A percentile compares a stretch with the other conserved stretches of the same genome.
Evolutionary conservation across 2,888 invertebrate genomes (phyloP).

Genomic region (Orthosia cruda): DNA sequence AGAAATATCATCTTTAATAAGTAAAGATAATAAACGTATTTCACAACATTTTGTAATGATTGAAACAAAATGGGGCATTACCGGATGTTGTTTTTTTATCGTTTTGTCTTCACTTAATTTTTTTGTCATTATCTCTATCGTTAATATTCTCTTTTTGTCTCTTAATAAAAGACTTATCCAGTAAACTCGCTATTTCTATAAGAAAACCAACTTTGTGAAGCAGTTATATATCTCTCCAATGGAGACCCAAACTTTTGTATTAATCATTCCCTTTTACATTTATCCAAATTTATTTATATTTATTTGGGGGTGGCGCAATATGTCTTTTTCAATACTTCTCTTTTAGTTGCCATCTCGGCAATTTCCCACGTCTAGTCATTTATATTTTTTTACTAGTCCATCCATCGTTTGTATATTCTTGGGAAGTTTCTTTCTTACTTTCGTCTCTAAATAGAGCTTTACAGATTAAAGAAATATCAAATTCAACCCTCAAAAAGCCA

Average conservation of each 20-base stretch:
- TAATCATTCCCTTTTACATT: background rate
- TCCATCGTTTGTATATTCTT: background rate
- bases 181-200: background rate
- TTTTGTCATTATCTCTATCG: background rate
- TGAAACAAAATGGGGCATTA: conserved; percentile 7
- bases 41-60: conserved; percentile 43
- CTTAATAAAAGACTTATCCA: background rate
- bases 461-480: background rate
- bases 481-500: background rate
- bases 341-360: background rate
- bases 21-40: conserved; percentile 25
- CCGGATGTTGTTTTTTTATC: conserved; percentile 38
- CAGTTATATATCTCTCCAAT: background rate
- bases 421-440: background rate
- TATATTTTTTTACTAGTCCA: background rate
- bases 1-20: conserved; percentile 12
- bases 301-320: too few species aligned
- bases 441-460: background rate
- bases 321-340: background rate
- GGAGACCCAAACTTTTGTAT: background rate
- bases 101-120: conserved; percentile 23
- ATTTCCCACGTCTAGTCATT: too few species aligned
- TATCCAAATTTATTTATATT: background rate
- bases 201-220: too few species aligned
- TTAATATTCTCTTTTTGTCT: conserved; percentile 16